Percentiles rank a stretch among this genome's conserved stretches.
phyloP scores from a whole-genome alignment of 2,113 vertebrate genomes.

The Seriola dumerili region DNA sequence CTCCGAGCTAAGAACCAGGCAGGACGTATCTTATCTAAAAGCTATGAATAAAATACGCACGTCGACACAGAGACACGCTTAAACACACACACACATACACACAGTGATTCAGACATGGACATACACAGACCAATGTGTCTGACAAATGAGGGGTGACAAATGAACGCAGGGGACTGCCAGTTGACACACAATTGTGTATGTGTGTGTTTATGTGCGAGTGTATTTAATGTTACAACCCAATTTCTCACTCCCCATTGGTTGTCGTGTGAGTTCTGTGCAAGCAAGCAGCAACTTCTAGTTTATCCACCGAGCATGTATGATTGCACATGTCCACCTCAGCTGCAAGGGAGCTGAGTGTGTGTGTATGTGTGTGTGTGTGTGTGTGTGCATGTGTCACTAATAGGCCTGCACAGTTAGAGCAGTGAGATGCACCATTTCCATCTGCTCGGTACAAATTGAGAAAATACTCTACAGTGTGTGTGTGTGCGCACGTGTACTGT shows the following conservation, averaged over 20 bases:
- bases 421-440: slow-evolving; percentile 71
- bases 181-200: not conserved
- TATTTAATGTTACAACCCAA: slow-evolving; percentile 31
- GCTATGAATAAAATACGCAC: slow-evolving; percentile 52
- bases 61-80: slow-evolving; percentile 19
- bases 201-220: slow-evolving; percentile 2
- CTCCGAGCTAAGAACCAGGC: slow-evolving; percentile 24
- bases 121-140: not conserved
- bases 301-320: slow-evolving; percentile 47
- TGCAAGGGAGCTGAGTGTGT: slow-evolving; percentile 2
- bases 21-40: slow-evolving; percentile 9
- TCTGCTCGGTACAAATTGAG: slow-evolving; percentile 65
- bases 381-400: slow-evolving; percentile 41
- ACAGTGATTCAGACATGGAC: not conserved
- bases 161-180: slow-evolving; percentile 10
- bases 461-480: slow-evolving; percentile 28
- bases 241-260: slow-evolving; percentile 17
- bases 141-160: slow-evolving; percentile 10
- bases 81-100: not conserved
- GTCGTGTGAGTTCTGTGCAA: slow-evolving; percentile 13
- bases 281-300: slow-evolving; percentile 31
- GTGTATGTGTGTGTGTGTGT: slow-evolving; percentile 11
- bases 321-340: slow-evolving; percentile 52
- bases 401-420: slow-evolving; percentile 68
- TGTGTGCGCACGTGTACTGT: not conserved